Conservation (phyloP, 2,113 vertebrate species). For the Cryptoleucopteryx plumbea region DNA sequence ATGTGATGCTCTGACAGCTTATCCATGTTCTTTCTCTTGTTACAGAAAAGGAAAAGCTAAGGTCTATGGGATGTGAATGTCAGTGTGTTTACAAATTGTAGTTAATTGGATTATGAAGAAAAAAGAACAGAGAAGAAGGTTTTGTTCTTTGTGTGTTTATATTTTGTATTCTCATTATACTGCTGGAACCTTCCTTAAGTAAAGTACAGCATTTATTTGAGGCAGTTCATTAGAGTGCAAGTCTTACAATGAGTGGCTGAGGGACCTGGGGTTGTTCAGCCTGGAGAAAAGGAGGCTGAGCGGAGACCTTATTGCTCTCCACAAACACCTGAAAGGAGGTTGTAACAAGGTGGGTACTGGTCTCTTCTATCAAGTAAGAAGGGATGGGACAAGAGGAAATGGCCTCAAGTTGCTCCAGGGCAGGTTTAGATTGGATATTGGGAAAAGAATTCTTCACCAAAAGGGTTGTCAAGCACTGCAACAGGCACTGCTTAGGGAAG, state of each 20-base stretch:
- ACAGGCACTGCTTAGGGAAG: neutral
- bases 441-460: neutral
- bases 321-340: neutral
- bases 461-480: neutral
- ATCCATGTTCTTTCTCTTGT: neutral
- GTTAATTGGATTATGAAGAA: neutral
- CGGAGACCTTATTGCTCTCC: neutral
- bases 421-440: neutral
- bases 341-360: fast-evolving
- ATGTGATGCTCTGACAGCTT: neutral
- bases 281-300: neutral
- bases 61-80: neutral
- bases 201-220: neutral
- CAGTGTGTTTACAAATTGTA: neutral
- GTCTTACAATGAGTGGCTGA: neutral
- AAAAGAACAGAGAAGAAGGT: neutral
- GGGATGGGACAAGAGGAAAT: neutral
- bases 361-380: neutral
- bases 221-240: neutral
- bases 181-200: neutral
- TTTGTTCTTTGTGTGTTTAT: neutral
- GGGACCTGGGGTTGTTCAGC: neutral
- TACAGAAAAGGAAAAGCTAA: neutral
- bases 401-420: neutral
- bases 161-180: neutral